Conservation (phyloP, 2,113 vertebrate genomes). For the Sprattus sprattus region DNA sequence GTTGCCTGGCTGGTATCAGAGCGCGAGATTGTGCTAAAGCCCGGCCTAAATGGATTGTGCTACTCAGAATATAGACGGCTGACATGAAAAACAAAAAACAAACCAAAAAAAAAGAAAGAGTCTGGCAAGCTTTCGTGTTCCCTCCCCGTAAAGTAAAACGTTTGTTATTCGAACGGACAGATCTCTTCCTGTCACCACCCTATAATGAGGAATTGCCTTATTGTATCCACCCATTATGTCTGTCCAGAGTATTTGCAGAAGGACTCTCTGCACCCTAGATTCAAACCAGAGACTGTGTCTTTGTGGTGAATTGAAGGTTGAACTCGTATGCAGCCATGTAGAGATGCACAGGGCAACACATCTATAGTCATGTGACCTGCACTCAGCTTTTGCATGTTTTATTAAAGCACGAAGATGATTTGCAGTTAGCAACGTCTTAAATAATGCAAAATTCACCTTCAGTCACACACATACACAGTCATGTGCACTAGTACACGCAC, state of each 20-base stretch:
- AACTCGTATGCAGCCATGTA: not conserved
- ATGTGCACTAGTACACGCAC: constrained; percentile 24
- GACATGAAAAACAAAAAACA: constrained; percentile 36
- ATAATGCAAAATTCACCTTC: constrained; percentile 13
- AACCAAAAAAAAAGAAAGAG: constrained; percentile 28
- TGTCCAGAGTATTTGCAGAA: not conserved
- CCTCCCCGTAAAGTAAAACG: constrained; percentile 21
- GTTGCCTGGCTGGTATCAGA: constrained; percentile 48
- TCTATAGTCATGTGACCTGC: not conserved
- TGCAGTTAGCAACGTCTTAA: not conserved
- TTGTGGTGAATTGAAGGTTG: not conserved
- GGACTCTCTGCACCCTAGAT: not conserved
- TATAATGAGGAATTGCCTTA: constrained; percentile 8
- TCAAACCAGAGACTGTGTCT: not conserved
- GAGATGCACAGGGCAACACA: not conserved
- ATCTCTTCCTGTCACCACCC: constrained; percentile 36
- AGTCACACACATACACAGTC: constrained; percentile 28
- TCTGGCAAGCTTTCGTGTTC: not conserved
- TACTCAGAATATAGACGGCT: constrained; percentile 34
- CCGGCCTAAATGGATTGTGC: constrained; percentile 38
- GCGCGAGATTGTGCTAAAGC: constrained; percentile 39
- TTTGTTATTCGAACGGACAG: constrained; percentile 38
- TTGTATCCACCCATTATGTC: not conserved
- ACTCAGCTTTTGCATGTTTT: constrained; percentile 9
- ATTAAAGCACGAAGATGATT: not conserved